Base-by-base conservation (phyloP, 2,797 vertebrate species). In the Galagoides demidoff region DNA sequence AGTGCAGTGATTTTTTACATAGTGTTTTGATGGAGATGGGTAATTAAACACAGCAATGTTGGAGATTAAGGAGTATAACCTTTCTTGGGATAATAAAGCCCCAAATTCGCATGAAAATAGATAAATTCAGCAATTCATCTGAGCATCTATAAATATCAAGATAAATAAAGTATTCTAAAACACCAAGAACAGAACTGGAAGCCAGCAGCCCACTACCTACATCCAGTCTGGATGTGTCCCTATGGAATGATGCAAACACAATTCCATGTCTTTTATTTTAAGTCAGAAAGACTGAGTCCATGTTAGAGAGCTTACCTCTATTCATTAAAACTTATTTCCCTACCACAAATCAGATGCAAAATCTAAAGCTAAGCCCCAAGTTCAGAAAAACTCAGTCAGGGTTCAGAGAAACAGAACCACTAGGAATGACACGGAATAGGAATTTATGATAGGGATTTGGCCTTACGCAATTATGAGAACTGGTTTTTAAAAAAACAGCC, bases 281-380 rank as follows among this genome's bases (percentile, higher is more conserved):
- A 76, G n/a, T 74, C 73, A 63, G 37, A 74, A 92, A 63, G 49
- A 90, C n/a, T 90, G 57, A 78, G 37, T 89, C 45, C 74, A 17
- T 29, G 37, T 71, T 87, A 68, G n/a, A 90, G 31, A 93, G 49
- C 29, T 85, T n/a, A 74, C 45, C 20, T 91, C 37, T 66, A 68
- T 61, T 88, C 27, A 61, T 68, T 96, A 85, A 59, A 92, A 90
- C 23, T 93, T 77, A 29, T 88, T 92, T 85, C 39, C 45, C 78
- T 93, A n/a, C 49, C 70, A 89, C 19, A 81, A 81, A 89, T 11
- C 81, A 27, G 22, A 81, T 27, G 2, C 63, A 66, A 89, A 85
- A 82, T 76, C 79, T 91, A 85, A 70, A 90, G 52, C 3, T 83
- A 77, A 92, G 61, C 27, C 17, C 77, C 52, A 37, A 70, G 43